A percentile compares a stretch with the other conserved stretches of the same genome.
phyloP scores from a whole-genome alignment of 1,140 invertebrate genomes.

The Drosophila truncata region DNA sequence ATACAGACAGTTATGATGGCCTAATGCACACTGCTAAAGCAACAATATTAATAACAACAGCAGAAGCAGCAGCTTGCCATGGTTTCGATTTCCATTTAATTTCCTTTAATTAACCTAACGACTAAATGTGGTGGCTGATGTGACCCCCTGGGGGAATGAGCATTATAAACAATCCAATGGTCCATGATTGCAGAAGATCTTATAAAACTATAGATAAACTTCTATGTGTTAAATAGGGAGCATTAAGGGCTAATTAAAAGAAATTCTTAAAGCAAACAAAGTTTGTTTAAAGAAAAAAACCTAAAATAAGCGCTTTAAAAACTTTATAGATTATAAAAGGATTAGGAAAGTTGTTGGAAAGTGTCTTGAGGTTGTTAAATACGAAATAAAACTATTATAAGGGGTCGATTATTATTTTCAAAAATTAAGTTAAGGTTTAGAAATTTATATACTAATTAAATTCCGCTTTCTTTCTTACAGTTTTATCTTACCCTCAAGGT shows the following conservation, averaged over 20 bases:
- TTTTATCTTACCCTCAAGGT: conserved; percentile 28
- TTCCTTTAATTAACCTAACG: conserved; percentile 56
- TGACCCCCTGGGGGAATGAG: conserved; percentile 19
- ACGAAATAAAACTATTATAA: neutral
- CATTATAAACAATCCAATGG: conserved; percentile 38
- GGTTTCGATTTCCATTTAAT: conserved; percentile 76
- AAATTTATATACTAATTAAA: neutral
- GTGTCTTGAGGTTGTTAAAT: neutral
- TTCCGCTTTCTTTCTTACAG: conserved; percentile 4
- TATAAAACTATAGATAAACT: neutral
- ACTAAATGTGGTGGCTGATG: conserved; percentile 52
- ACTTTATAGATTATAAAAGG: neutral
- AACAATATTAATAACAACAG: conserved; percentile 23
- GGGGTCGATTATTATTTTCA: neutral
- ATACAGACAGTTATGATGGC: conserved; percentile 37
- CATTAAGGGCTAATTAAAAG: neutral
- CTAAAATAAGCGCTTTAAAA: neutral
- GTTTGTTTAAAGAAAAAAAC: neutral
- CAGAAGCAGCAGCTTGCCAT: neutral
- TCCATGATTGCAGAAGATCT: conserved; percentile 26
- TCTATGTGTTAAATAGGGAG: neutral
- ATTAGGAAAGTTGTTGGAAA: neutral
- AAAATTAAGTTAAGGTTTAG: too few species aligned
- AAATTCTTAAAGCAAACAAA: neutral
- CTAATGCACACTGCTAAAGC: conserved; percentile 64